phyloP scores from a whole-genome alignment of 2,113 vertebrate species.

The Erinaceus europaeus region DNA sequence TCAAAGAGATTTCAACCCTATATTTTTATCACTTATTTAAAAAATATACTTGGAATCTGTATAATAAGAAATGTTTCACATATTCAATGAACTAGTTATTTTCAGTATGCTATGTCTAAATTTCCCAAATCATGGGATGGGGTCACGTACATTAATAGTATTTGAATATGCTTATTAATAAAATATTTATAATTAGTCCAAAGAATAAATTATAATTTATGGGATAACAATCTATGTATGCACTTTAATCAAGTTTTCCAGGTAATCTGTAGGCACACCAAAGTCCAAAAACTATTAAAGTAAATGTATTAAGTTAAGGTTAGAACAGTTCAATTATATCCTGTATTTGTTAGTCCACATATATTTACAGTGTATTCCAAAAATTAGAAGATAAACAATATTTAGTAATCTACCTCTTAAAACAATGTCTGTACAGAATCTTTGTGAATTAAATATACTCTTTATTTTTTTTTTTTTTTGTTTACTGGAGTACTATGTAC shows the following conservation, averaged over 20 bases:
- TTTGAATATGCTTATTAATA: neutral
- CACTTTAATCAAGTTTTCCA: neutral
- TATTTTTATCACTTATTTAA: no score
- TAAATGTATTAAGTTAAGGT: no score
- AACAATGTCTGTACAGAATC: neutral
- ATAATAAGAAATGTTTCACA: no score
- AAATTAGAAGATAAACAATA: neutral
- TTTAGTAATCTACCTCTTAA: neutral
- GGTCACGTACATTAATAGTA: neutral
- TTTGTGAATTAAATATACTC: no score
- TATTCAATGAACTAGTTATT: neutral
- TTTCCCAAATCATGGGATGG: neutral
- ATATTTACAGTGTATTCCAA: neutral
- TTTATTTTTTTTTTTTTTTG: no score
- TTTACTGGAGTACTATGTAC: no score
- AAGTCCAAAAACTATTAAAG: neutral
- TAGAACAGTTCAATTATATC: no score
- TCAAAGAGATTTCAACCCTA: neutral
- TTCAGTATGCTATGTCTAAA: neutral
- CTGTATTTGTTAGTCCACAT: neutral
- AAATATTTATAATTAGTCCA: neutral
- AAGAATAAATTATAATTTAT: constrained; percentile 8
- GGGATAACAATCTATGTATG: neutral
- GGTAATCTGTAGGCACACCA: neutral
- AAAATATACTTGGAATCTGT: no score